Base-by-base conservation (phyloP, 53 echinoderm and acorn worm species). In the Apostichopus leukothele region DNA sequence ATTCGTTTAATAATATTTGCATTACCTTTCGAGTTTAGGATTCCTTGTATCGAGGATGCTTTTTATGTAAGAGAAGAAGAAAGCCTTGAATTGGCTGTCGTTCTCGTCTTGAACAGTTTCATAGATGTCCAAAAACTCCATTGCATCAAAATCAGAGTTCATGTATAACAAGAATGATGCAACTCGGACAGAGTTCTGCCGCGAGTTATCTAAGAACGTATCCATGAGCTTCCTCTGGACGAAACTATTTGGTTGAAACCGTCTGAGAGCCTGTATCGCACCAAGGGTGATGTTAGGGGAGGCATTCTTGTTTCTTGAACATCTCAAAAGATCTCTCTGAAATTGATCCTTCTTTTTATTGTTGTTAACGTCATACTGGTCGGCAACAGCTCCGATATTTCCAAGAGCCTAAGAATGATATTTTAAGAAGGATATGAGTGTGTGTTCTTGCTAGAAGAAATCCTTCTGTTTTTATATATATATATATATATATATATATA, bases 321-420 rank as follows among this genome's bases (percentile, higher is more conserved):
- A 77, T 18, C 27, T 77, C 51, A 77, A 13, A 10, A 77, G 26
- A 5, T 77, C 39, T 7, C 78, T 10, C 78, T 77, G 27, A 77
- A 77, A 77, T 26, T 26, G 78, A 11, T 13, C 13, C 52, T 52
- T 77, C 78, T 52, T 77, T 7, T 14, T 22, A 6, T 25, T 77
- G 25, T 22, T 13, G 6, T 7, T 50, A 6, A 25, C 78, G 39
- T 77, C 78, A 39, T 25, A 77, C 21, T 9, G 22, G 4, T 27
- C 11, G 21, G 78, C 78, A 22, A 77, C 78, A 14, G 16, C 11
- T n/a, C 78, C 78, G 52, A 77, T 10, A 16, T 77, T 77, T 77
- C 78, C 78, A 5, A 77, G 50, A 11, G 78, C 25, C 78, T 77
- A 26, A 4, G 26, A 77, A 51, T n/a, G 39, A n/a, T 68, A 68